Conservation (phyloP, 2,113 vertebrate genomes). For the Cricetomys ansorgei region DNA sequence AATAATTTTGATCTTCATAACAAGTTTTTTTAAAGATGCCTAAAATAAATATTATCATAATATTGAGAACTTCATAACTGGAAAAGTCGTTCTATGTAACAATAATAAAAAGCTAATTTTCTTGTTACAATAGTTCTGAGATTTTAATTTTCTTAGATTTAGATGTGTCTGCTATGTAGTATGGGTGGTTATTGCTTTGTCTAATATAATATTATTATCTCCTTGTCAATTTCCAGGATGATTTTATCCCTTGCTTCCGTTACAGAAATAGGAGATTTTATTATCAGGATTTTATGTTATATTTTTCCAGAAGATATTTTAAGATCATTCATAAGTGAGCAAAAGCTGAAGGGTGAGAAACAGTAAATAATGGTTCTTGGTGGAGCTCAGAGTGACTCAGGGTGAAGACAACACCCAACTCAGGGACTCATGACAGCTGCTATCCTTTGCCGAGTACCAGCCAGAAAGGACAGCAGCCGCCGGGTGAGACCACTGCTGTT, state of each 20-base stretch:
- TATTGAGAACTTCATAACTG: conserved; percentile 76
- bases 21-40: neutral
- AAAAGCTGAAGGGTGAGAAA: neutral
- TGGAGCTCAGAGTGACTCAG: neutral
- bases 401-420: neutral
- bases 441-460: neutral
- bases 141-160: conserved; percentile 63
- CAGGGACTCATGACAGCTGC: rapidly evolving
- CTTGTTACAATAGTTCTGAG: conserved; percentile 65
- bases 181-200: neutral
- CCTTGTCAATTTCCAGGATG: conserved; percentile 2
- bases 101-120: conserved; percentile 78
- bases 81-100: conserved; percentile 76
- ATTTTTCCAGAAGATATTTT: neutral
- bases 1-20: neutral
- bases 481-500: neutral
- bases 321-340: neutral
- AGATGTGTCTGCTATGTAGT: conserved; percentile 36
- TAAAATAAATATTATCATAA: conserved; percentile 72
- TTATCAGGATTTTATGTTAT: neutral
- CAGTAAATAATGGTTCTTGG: neutral
- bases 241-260: neutral
- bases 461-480: neutral
- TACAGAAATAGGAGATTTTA: neutral
- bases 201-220: neutral